phyloP scores from a whole-genome alignment of 2,113 vertebrate species.

The Leucosticte australis region DNA sequence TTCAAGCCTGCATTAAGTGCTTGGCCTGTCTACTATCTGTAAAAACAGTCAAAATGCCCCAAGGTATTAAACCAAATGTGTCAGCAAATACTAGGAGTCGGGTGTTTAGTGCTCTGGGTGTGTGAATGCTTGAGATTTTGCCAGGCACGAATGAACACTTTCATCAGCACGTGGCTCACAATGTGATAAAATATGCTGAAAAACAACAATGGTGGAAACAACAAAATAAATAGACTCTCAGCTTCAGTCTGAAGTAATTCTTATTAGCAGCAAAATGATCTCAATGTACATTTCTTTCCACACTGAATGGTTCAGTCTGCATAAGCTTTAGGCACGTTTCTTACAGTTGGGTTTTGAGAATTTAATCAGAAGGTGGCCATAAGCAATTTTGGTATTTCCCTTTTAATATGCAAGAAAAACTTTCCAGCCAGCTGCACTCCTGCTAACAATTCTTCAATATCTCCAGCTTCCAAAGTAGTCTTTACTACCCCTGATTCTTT shows the following conservation, averaged over 20 bases:
- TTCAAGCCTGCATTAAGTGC: background rate
- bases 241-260: background rate
- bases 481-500: background rate
- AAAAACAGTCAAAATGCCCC: constrained; percentile 23
- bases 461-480: background rate
- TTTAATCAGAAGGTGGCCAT: background rate
- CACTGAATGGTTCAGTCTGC: background rate
- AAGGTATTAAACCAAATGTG: constrained; percentile 6
- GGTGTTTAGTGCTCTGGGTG: background rate
- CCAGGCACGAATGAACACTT: background rate
- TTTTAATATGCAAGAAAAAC: background rate
- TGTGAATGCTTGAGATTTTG: background rate
- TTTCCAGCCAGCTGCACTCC: background rate
- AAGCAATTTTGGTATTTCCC: background rate
- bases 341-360: background rate
- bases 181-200: constrained; percentile 4
- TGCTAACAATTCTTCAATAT: background rate
- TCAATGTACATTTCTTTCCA: background rate
- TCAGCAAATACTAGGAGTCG: constrained; percentile 33
- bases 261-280: background rate
- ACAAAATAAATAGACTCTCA: background rate
- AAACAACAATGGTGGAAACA: constrained; percentile 2
- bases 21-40: background rate
- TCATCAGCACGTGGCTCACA: background rate
- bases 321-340: background rate